Base-by-base conservation (phyloP, 2,888 invertebrate genomes). In the Dasypolia templi region DNA sequence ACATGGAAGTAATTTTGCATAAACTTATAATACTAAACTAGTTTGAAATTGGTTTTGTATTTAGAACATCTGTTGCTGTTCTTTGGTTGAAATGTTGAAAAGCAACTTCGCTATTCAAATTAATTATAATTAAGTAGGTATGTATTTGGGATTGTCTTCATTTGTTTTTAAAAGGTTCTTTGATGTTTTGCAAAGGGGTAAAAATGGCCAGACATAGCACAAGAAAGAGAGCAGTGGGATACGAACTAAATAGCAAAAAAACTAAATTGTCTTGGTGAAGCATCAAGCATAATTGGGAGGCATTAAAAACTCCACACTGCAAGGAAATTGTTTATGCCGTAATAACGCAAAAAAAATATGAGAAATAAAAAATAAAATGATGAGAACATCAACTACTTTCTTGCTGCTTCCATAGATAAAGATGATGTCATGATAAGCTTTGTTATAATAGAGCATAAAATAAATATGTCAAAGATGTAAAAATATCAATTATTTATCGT, bases 1-100 rank as follows among this genome's bases (percentile, higher is more conserved):
- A 87, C 77, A 81, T 83, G 86, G 84, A 69, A 77, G 73, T 65
- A 67, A 68, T 77, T 84, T 84, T 79, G 81, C 80, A 86, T 87
- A 83, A 81, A 53, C 12, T 72, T 65, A 26, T 46, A n/a, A 67
- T 70, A 56, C 12, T 2, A 55, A 79, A 83, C 83, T 39, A 67
- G 84, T 86, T 64, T 22, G 29, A 11, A 63, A 70, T 73, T 35
- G 53, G 58, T 74, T 61, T 61, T 62, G 44, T 64, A n/a, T n/a
- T n/a, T n/a, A 64, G 35, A 75, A 73, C 79, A 81, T 79, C 75
- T 77, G 75, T 53, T 72, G 7, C 32, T 32, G 32, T 74, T 63
- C 75, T 82, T 86, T 86, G 85, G 86, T 83, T 65, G 22, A 63
- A 35, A 35, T 22, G 32, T 53, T 53, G 22, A 32, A 55, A 51